These are phyloP conservation scores for Onychostoma macrolepis DNA, from an alignment of 2,113 vertebrate genomes.

Conservation along the genomic window DNA sequence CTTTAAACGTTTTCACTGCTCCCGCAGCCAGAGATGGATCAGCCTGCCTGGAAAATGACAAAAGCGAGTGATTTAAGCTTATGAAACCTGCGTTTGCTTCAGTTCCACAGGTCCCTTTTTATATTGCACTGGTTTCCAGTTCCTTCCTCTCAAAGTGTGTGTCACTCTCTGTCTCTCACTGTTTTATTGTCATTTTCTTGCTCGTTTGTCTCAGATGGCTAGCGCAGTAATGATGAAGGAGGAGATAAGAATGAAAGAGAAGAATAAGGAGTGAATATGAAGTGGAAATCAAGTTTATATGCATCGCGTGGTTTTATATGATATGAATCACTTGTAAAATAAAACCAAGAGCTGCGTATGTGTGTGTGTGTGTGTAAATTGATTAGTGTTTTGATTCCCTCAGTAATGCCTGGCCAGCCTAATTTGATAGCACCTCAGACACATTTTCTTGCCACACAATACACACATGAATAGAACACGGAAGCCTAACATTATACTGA, in stretches of 20 bases:
- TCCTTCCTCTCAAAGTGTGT: not conserved
- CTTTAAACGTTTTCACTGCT: slow-evolving; percentile 2
- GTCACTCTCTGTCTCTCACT: not conserved
- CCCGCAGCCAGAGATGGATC: not conserved
- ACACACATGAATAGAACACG: not conserved
- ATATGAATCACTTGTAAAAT: not conserved
- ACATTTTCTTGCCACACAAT: slow-evolving; percentile 10
- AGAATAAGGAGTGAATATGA: not conserved
- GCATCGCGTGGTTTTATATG: not conserved
- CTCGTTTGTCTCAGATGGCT: slow-evolving; percentile 9
- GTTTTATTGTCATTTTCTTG: slow-evolving; percentile 5
- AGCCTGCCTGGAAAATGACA: slow-evolving; percentile 28
- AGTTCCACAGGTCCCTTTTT: not conserved
- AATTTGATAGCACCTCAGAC: not conserved
- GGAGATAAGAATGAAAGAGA: not conserved
- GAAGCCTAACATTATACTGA: slow-evolving; percentile 19
- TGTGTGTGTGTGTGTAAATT: not conserved
- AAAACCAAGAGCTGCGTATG: not conserved
- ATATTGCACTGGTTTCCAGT: slow-evolving; percentile 1
- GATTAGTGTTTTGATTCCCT: not conserved
- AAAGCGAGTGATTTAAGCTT: slow-evolving; percentile 40
- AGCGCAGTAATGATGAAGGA: not conserved
- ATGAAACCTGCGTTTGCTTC: slow-evolving; percentile 24
- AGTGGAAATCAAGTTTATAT: not conserved
- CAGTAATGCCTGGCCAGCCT: not conserved